These are phyloP conservation scores for Staurois parvus DNA, from an alignment of 2,797 vertebrate genomes.

Conservation along the genomic window DNA sequence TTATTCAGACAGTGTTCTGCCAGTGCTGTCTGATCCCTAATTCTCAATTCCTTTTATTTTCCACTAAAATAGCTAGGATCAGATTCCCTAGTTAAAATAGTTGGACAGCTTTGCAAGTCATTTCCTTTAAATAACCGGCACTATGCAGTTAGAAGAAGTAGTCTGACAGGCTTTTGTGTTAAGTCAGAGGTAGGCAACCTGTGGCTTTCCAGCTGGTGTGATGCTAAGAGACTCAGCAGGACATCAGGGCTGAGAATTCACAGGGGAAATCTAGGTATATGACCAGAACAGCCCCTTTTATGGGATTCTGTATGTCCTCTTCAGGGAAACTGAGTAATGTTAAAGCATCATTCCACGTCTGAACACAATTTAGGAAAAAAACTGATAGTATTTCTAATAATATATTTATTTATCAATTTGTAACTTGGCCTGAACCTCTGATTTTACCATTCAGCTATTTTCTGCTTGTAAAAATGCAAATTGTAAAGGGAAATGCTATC, in stretches of 20 bases:
- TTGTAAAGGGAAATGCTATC: no score
- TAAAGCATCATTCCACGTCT: neutral
- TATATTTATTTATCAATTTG: no score
- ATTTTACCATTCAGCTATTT: no score
- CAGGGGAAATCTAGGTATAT: neutral
- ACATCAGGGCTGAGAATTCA: neutral
- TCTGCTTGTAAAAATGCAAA: no score
- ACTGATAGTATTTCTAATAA: no score
- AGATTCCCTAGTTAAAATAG: constrained; percentile 66
- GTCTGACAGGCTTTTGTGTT: neutral
- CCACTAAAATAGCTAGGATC: constrained; percentile 69
- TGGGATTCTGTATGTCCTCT: neutral
- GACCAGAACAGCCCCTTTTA: neutral
- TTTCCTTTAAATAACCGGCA: constrained; percentile 12
- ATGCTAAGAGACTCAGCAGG: neutral
- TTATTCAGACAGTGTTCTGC: constrained; percentile 70
- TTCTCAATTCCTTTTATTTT: constrained; percentile 72
- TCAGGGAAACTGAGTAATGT: neutral
- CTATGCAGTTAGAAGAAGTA: neutral
- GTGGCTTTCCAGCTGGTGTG: neutral
- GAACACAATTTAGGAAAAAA: no score
- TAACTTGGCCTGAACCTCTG: no score
- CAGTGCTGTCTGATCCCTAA: constrained; percentile 69
- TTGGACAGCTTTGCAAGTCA: constrained; percentile 58
- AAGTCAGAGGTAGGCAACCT: neutral